These are phyloP conservation scores for Pachydiplax longipennis DNA, from an alignment of 2,888 invertebrate species.

Conservation along the genomic window DNA sequence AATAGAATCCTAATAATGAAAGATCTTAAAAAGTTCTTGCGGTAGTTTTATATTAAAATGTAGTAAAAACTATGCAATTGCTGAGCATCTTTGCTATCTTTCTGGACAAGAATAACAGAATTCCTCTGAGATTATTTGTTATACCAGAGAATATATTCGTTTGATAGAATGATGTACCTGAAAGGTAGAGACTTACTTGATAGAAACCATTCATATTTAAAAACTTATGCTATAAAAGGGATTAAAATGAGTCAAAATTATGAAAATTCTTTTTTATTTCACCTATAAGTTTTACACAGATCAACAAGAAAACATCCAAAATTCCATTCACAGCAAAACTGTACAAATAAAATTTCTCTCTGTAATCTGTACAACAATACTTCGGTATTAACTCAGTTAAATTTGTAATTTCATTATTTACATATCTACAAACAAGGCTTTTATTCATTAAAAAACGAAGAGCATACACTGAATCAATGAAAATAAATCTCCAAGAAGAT, in stretches of 20 bases:
- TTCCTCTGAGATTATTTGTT: too few relatives aligned
- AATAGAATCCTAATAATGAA: too few relatives aligned
- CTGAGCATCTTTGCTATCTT: too few relatives aligned
- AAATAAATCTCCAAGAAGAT: background rate
- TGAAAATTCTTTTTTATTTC: slow-evolving; percentile 38
- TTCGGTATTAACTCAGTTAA: slow-evolving; percentile 4
- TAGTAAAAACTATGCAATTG: too few relatives aligned
- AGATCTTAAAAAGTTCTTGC: too few relatives aligned
- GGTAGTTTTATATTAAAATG: too few relatives aligned
- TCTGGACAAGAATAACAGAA: too few relatives aligned
- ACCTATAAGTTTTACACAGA: slow-evolving; percentile 32
- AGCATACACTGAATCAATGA: background rate
- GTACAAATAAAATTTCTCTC: slow-evolving; percentile 33
- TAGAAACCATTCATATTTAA: background rate
- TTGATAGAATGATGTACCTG: too few relatives aligned
- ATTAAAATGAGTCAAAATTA: background rate
- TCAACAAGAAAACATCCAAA: slow-evolving; percentile 44
- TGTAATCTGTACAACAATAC: slow-evolving; percentile 25
- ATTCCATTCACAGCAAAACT: slow-evolving; percentile 38
- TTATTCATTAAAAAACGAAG: background rate
- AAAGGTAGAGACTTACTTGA: too few relatives aligned
- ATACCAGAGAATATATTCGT: too few relatives aligned
- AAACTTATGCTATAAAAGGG: background rate
- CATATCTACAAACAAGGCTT: slow-evolving; percentile 20
- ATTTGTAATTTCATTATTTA: slow-evolving; percentile 17